These are phyloP conservation scores for Drosophila pseudotalamancana DNA, from an alignment of 2,888 invertebrate species.

Conservation along the genomic window DNA sequence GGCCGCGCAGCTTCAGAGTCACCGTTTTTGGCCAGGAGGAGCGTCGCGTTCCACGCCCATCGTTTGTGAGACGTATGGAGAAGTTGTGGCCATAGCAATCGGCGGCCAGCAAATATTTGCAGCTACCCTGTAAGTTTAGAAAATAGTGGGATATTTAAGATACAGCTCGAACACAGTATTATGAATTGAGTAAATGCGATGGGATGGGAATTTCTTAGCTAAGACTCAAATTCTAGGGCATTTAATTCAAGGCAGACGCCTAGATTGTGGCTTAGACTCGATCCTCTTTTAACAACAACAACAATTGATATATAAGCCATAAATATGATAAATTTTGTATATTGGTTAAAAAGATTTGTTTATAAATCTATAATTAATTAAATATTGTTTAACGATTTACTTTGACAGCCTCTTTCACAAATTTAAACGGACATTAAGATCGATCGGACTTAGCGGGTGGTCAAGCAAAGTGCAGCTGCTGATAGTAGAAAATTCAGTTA, in stretches of 20 bases:
- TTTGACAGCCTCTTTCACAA: background rate
- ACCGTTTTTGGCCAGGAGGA: conserved; percentile 97
- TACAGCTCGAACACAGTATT: no score
- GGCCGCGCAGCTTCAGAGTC: conserved; percentile 89
- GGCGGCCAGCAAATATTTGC: conserved; percentile 94
- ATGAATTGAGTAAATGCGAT: no score
- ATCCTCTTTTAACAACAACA: no score
- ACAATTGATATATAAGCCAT: no score
- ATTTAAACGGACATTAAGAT: background rate
- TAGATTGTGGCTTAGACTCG: no score
- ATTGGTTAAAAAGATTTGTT: background rate
- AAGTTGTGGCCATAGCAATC: conserved; percentile 93
- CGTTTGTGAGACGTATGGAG: conserved; percentile 95
- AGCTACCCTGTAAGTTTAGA: conserved; percentile 86
- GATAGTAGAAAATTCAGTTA: conserved; percentile 14
- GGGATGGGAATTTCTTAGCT: no score
- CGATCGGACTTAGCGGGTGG: conserved; percentile 28
- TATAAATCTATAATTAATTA: conserved; percentile 6
- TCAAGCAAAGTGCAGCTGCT: conserved; percentile 14
- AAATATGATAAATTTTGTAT: background rate
- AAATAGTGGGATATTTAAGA: background rate
- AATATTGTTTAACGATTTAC: background rate
- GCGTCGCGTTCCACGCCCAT: conserved; percentile 89
- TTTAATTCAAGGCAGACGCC: no score
- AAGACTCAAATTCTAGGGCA: no score